Percentiles rank a stretch among this genome's conserved stretches.
phyloP scores from a whole-genome alignment of 2,888 invertebrate genomes.

The Eristalis tenax region DNA sequence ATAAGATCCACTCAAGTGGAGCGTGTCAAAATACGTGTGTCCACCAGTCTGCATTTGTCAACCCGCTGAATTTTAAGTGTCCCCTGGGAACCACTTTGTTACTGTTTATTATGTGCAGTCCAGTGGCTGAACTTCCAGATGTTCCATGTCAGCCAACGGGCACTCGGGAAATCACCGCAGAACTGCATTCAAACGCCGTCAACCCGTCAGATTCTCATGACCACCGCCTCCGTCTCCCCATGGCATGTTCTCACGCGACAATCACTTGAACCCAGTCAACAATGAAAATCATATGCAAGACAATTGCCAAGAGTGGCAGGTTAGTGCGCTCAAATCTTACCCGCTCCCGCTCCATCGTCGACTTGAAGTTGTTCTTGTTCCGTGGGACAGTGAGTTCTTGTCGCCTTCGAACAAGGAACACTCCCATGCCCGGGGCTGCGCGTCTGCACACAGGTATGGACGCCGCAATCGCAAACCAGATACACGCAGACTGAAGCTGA shows the following conservation, averaged over 20 bases:
- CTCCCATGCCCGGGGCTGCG: conserved; percentile 2
- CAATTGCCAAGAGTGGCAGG: conserved; percentile 26
- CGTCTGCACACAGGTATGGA: background rate
- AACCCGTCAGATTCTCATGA: background rate
- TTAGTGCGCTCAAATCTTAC: background rate
- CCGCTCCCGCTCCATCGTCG: background rate
- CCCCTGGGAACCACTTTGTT: background rate
- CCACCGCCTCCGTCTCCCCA: background rate
- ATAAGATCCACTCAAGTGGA: background rate
- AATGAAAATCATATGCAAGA: background rate
- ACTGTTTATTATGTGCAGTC: background rate
- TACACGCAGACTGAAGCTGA: background rate
- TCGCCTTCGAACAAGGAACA: conserved; percentile 2
- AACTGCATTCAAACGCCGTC: background rate
- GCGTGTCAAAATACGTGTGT: background rate
- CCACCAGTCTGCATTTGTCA: background rate
- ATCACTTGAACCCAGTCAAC: background rate
- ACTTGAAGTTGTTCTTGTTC: conserved; percentile 27
- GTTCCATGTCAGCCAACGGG: background rate
- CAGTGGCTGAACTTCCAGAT: too few species aligned
- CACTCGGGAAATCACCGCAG: background rate
- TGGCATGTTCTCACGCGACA: background rate
- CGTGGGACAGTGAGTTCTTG: conserved; percentile 44
- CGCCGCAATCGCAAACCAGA: conserved; percentile 5
- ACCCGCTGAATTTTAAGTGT: background rate